Base-by-base conservation (phyloP, 2,888 invertebrate genomes). In the Salpingus planirostris region DNA sequence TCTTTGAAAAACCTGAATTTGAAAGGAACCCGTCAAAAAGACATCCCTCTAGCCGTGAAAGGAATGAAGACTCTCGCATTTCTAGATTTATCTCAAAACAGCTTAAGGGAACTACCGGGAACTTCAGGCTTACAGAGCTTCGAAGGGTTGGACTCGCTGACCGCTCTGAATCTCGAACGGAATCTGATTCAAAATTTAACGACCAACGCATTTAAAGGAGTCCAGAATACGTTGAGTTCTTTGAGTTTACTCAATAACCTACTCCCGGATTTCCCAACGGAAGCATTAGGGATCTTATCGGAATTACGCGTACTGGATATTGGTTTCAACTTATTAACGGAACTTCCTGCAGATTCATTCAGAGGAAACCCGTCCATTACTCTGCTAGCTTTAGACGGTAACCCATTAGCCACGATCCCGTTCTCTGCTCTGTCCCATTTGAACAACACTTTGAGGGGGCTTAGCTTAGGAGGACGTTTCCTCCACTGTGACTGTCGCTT, bases 291-390 rank as follows among this genome's bases (percentile, higher is more conserved):
- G 43, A 74, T 76, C 13, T 68, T 92, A 29, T 75, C 74, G 31
- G 89, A 90, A 62, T 68, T 92, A 32, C 74, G 89, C 61, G 91
- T 92, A 6, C 67, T 92, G 44, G 92, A 92, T 60, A 86, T 92
- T 44, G 92, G 92, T 27, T 92, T 92, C 63, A 92, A 92, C 69
- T 72, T 90, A 45, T 67, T 92, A 42, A 86, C 86, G 25, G 79
- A 80, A 50, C 64, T 92, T 46, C 90, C 91, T 6, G 66, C 72
- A 27, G 75, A 83, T 36, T 86, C 90, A 1, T 91, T 92, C 57
- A 64, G 74, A 37, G 82, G 79, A 32, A 87, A 89, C 64, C 85
- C 85, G 1, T 80, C 85, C 13, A 78, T 92, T 44, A 91, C 91
- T 0, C 68, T 92, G 30, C 61, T 92, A 38, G 92, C 92, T 6